Base-by-base conservation (phyloP, 2,113 vertebrate species). In the Nycticorax nycticorax region DNA sequence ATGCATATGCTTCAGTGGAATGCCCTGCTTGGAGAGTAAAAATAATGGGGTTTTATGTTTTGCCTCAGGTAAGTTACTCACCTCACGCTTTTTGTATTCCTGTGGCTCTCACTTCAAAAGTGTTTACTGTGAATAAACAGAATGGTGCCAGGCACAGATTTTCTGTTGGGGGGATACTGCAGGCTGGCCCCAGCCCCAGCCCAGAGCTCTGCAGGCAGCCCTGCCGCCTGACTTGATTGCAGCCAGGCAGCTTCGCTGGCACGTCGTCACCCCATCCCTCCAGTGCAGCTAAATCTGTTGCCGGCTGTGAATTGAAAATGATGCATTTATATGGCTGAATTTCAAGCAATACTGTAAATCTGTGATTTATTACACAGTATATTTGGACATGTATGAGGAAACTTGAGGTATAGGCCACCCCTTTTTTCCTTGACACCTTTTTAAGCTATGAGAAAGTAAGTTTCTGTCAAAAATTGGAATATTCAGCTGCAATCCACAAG, bases 31-130 rank as follows among this genome's bases (percentile, higher is more conserved):
- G 53, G 48, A 92, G 53, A 64, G 45, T 89, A 30, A 76, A 81
- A 95, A 64, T 64, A 92, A 43, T 43, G n/a, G n/a, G n/a, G 43
- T 7, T 4, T 37, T 86, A 39, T 86, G 30, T 88, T 93, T 94
- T 89, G 81, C 87, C 80, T 91, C 69, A 83, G 92, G 66, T 92
- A 47, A 85, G 71, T 92, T 93, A 47, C 59, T 83, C 48, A 52
- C 60, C 64, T 88, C 13, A 7, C n/a, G 62, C 69, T 92, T 88
- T 85, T 72, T 72, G 5, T 88, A 55, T 88, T 82, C 37, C 55
- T 52, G 60, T 80, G 89, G 20, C 45, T 87, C 53, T 69, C 32
- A 5, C 53, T 92, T 97, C 15, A 45, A 0, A 91, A 91, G 62
- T 33, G 32, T 41, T 62, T 35, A 2, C 62, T 85, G 83, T 68